Base-by-base conservation (phyloP, 2,888 invertebrate genomes). In the Stenichneumon culpator region DNA sequence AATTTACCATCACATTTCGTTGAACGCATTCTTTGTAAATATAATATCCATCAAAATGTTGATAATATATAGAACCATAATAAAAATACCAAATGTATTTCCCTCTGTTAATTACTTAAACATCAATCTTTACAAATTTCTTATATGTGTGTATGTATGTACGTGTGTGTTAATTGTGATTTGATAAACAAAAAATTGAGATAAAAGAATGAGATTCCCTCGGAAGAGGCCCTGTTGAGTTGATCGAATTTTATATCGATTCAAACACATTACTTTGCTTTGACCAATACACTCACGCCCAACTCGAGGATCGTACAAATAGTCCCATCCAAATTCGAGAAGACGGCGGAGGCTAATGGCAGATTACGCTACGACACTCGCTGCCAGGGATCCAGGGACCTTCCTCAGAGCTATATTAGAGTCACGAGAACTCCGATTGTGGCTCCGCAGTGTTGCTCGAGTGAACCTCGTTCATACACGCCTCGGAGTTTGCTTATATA, bases 331-430 rank as follows among this genome's bases (percentile, higher is more conserved):
- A 82, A 65, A 73, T 22, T 80, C 84, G 89, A 89, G 88, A 87
- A 89, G 91, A 91, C 90, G 90, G 89, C 88, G 90, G 92, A 92
- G 92, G 93, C 93, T 94, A 91, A 90, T 92, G 93, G 93, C 92
- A 79, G 44, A 78, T 90, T 84, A 90, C 87, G 92, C 94, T 92
- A 93, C 91, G 94, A 91, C 94, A 95, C 95, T 95, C 92, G 94
- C 95, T 95, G 94, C 93, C 94, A 90, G 90, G 87, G 92, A 93
- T 95, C 95, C 95, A 95, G 94, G 94, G 95, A 95, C 95, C 94
- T 95, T 95, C 94, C 95, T 92, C 95, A 93, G 94, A 94, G 94
- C 91, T 70, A 82, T 28, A 39, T 67, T 67, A 39, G 92, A 93
- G 93, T 94, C 92, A 93, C 88, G 68, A 63, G 90, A 92, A 93